These are phyloP conservation scores for Nineta flava DNA, from an alignment of 2,888 invertebrate genomes.

Conservation along the genomic window DNA sequence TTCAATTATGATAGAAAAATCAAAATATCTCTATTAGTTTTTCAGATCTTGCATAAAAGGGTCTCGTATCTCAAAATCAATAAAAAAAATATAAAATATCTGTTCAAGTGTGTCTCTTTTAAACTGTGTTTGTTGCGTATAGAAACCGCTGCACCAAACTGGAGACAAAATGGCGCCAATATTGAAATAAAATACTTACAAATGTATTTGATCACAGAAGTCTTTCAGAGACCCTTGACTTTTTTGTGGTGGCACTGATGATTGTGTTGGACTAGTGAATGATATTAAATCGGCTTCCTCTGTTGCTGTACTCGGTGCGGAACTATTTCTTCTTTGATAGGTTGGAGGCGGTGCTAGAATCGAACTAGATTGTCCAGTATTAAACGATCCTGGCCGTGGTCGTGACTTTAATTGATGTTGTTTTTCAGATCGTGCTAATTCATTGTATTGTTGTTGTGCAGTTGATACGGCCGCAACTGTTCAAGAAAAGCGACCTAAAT, in stretches of 20 bases:
- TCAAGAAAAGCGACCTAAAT: no score
- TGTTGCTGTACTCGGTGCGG: slow-evolving; percentile 22
- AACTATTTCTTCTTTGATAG: slow-evolving; percentile 22
- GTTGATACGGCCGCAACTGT: no score
- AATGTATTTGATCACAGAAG: slow-evolving; percentile 39
- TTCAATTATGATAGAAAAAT: no score
- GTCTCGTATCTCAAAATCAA: no score
- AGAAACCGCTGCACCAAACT: no score
- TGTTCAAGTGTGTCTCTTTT: no score
- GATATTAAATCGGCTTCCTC: slow-evolving; percentile 50
- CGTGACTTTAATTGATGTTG: slow-evolving; percentile 30
- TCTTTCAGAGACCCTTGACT: slow-evolving; percentile 40
- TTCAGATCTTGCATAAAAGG: no score
- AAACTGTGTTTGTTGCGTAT: no score
- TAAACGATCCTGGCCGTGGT: slow-evolving; percentile 39
- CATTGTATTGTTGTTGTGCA: not conserved
- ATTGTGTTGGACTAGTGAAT: slow-evolving; percentile 44
- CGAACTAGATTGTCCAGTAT: slow-evolving; percentile 27
- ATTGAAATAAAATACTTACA: slow-evolving; percentile 20
- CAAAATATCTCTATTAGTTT: no score
- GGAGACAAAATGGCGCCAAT: no score
- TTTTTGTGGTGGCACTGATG: slow-evolving; percentile 14
- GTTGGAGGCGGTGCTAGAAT: slow-evolving; percentile 31
- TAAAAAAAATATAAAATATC: no score
- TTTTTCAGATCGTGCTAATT: not conserved